Evolutionary conservation across 2,888 invertebrate species (phyloP).

Genomic region (Cryptosula pallasiana): DNA sequence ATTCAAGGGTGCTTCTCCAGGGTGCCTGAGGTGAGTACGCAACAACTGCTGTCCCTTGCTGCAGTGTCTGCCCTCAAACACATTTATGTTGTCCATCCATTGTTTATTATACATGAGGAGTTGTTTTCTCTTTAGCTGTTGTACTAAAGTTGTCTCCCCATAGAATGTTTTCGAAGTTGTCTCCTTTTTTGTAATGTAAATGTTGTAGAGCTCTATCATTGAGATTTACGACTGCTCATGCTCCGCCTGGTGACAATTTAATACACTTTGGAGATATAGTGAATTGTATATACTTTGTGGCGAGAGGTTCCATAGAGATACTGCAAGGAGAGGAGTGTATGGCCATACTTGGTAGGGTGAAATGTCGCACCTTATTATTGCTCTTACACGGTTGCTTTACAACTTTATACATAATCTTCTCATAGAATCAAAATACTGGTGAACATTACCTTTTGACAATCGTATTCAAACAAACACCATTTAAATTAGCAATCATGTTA

Average conservation of each 20-base stretch:
- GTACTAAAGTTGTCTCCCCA: too few species aligned
- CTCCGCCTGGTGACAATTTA: constrained; percentile 52
- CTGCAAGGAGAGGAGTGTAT: constrained; percentile 50
- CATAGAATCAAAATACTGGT: too few species aligned
- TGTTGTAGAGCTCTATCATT: constrained; percentile 42
- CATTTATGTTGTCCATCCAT: too few species aligned
- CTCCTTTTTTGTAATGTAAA: too few species aligned
- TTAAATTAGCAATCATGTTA: too few species aligned
- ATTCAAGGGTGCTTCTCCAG: constrained; percentile 45
- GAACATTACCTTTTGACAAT: too few species aligned
- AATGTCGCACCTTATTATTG: not conserved
- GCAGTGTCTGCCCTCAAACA: too few species aligned
- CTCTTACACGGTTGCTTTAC: not conserved
- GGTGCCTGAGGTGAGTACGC: constrained; percentile 29
- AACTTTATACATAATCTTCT: not conserved
- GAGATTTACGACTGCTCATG: constrained; percentile 53
- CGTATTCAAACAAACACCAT: too few species aligned
- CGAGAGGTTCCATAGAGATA: constrained; percentile 51
- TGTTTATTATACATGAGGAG: not conserved
- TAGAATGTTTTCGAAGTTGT: too few species aligned
- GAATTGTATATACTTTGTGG: constrained; percentile 51
- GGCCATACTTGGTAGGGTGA: constrained; percentile 48
- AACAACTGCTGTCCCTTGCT: not conserved
- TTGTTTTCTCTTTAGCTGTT: not conserved
- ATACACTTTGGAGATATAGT: constrained; percentile 53